These are phyloP conservation scores for Narcine bancroftii DNA, from an alignment of 2,113 vertebrate genomes.

Conservation along the genomic window DNA sequence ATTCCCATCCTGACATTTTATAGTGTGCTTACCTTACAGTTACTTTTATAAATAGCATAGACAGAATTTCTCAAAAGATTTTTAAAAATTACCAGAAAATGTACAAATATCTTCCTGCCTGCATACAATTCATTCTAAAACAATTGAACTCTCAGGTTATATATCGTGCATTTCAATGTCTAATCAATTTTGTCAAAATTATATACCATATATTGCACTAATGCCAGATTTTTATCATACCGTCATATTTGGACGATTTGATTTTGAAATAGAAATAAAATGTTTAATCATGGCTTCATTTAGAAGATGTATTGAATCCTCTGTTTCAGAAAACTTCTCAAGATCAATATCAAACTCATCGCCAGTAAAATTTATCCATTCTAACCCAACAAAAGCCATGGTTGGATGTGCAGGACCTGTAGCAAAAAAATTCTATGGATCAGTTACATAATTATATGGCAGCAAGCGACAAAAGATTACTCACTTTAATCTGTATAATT, in stretches of 20 bases:
- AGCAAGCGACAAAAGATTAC: not conserved
- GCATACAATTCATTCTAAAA: not conserved
- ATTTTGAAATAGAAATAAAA: not conserved
- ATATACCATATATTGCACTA: not conserved
- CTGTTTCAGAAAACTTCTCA: not conserved
- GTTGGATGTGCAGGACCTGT: not conserved
- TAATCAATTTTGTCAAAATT: not conserved
- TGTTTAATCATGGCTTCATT: not conserved
- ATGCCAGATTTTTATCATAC: conserved; percentile 4
- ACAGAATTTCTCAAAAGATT: not conserved
- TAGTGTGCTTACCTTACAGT: not conserved
- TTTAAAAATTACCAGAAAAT: not conserved
- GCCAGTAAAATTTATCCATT: not conserved
- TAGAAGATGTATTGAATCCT: not conserved
- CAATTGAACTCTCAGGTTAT: not conserved
- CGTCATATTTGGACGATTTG: not conserved
- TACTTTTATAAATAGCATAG: not conserved
- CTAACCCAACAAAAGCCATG: not conserved
- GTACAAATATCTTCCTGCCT: not conserved
- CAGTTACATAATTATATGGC: not conserved
- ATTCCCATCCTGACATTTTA: not conserved
- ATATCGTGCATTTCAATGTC: not conserved
- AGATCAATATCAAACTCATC: not conserved
- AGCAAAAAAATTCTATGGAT: not conserved
- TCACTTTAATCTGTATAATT: not conserved